Evolutionary conservation across 2,113 vertebrate genomes (phyloP).

Genomic region (Periophthalmodon schlosseri): DNA sequence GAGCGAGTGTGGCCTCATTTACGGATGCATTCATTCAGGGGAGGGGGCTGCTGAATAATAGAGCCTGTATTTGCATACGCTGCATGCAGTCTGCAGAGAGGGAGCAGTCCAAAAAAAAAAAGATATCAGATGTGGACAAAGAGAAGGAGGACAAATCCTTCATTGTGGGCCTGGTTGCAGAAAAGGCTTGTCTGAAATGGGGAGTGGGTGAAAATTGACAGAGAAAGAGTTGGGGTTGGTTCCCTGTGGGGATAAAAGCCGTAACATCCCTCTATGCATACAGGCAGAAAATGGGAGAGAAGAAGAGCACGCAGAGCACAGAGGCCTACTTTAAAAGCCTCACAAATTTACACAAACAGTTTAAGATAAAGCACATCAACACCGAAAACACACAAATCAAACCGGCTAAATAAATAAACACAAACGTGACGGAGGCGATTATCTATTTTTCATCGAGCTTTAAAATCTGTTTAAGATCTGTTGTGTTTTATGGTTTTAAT

Average conservation of each 20-base stretch:
- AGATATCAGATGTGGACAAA: slow-evolving; percentile 78
- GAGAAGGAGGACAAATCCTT: slow-evolving; percentile 74
- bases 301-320: slow-evolving; percentile 63
- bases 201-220: slow-evolving; percentile 79
- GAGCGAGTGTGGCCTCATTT: slow-evolving; percentile 75
- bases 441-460: not conserved
- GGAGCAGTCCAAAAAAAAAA: slow-evolving; percentile 66
- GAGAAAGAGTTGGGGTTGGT: slow-evolving; percentile 75
- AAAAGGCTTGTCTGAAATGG: slow-evolving; percentile 73
- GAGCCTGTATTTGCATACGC: slow-evolving; percentile 75
- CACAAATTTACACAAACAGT: slow-evolving; percentile 27
- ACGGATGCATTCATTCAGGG: slow-evolving; percentile 69
- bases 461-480: not conserved
- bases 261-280: slow-evolving; percentile 66
- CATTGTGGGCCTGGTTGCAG: slow-evolving; percentile 74
- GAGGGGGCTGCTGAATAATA: slow-evolving; percentile 66
- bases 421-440: not conserved
- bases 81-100: slow-evolving; percentile 76
- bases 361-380: slow-evolving; percentile 12
- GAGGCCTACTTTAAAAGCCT: slow-evolving; percentile 55
- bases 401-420: no score
- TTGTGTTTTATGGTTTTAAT: not conserved
- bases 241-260: slow-evolving; percentile 77
- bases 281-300: slow-evolving; percentile 72
- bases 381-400: slow-evolving; percentile 21